Conservation (phyloP, 2,797 vertebrate genomes). For the Fistularia tabacaria region DNA sequence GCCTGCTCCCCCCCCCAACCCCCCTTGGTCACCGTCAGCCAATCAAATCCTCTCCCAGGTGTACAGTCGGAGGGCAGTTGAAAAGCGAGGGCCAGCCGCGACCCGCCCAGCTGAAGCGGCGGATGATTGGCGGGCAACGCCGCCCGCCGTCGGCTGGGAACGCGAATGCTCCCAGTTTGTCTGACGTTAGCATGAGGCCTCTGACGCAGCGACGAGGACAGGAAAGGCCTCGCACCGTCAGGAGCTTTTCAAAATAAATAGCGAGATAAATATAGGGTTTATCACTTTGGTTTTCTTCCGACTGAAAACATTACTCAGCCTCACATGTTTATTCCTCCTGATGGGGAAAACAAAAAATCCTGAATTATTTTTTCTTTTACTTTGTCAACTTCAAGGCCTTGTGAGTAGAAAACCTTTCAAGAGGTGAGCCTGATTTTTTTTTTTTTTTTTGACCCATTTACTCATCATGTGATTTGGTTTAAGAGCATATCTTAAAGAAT, state of each 20-base stretch:
- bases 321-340: no score
- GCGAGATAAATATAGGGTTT: background rate
- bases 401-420: background rate
- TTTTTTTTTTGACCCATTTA: slow-evolving; percentile 1
- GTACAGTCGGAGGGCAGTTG: slow-evolving; percentile 52
- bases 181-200: slow-evolving; percentile 3
- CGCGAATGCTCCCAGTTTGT: slow-evolving; percentile 18
- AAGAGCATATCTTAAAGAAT: no score
- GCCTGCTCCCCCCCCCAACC: slow-evolving; percentile 3
- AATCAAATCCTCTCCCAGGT: slow-evolving; percentile 40
- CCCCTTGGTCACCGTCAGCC: slow-evolving; percentile 23
- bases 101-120: slow-evolving; percentile 31
- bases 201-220: slow-evolving; percentile 17
- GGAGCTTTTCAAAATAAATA: slow-evolving; percentile 5
- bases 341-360: no score
- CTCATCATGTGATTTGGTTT: background rate
- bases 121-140: slow-evolving; percentile 11
- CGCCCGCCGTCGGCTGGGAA: slow-evolving; percentile 33
- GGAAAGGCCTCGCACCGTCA: slow-evolving; percentile 26
- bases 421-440: background rate
- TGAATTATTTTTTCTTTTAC: no score
- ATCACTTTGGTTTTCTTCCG: no score
- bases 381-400: slow-evolving; percentile 5
- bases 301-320: slow-evolving; percentile 16
- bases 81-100: slow-evolving; percentile 54